Percentiles rank a stretch among this genome's conserved stretches.
Evolutionary conservation across 2,113 vertebrate species (phyloP).

Genomic region (Holacanthus passer): DNA sequence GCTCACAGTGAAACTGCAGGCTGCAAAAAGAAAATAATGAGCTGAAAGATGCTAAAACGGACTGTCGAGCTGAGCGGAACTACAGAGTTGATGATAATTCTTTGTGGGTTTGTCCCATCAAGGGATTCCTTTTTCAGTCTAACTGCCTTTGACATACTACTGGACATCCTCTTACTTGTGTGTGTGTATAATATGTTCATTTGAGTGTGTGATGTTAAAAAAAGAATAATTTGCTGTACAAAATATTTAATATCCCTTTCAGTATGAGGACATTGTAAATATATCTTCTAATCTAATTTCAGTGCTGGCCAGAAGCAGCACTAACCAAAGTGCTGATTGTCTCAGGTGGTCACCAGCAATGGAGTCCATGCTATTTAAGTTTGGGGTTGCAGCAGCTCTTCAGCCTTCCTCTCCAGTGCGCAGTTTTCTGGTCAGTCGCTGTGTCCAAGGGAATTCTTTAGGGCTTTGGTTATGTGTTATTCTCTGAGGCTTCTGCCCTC

Average conservation of each 20-base stretch:
- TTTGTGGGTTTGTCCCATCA: not conserved
- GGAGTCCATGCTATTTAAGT: conserved; percentile 69
- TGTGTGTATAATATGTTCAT: not conserved
- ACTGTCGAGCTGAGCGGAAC: not conserved
- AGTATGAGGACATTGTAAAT: conserved; percentile 13
- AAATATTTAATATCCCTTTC: conserved; percentile 5
- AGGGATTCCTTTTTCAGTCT: not conserved
- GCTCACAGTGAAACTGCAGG: no score
- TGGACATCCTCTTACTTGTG: not conserved
- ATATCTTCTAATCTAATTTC: conserved; percentile 39
- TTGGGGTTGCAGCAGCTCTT: conserved; percentile 65
- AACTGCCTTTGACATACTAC: not conserved
- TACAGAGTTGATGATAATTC: not conserved
- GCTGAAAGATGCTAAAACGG: no score
- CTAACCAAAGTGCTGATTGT: conserved; percentile 60
- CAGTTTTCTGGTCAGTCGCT: conserved; percentile 70
- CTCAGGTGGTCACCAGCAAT: conserved; percentile 48
- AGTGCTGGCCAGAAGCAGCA: conserved; percentile 33
- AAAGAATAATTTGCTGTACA: not conserved
- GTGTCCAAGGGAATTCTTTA: conserved; percentile 77
- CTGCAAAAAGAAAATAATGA: no score
- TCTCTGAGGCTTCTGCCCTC: conserved; percentile 79
- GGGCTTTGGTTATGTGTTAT: conserved; percentile 75
- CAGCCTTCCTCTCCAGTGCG: conserved; percentile 59
- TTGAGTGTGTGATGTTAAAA: not conserved